Base-by-base conservation (phyloP, 2,113 vertebrate genomes). In the Todiramphus chloris region DNA sequence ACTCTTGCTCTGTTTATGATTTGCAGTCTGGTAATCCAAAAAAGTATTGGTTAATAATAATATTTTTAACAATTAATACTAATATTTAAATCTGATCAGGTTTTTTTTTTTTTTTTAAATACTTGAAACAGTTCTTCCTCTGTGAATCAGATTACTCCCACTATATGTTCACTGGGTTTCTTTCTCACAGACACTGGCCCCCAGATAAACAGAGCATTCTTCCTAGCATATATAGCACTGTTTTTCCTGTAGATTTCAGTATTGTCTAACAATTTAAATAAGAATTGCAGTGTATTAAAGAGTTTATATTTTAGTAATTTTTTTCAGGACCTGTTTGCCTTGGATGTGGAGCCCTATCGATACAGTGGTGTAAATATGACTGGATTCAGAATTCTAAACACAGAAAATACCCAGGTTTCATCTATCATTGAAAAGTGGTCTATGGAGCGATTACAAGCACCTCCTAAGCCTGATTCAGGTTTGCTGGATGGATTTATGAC, bases 401-500 rank as follows among this genome's bases (percentile, higher is more conserved):
- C 99, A 0, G 99, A 99, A 97, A 99, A 99, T 50, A 99, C 98
- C 83, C 99, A 99, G 86, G 99, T 99, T 75, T 98, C 99, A 20
- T 99, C 99, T 30, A 99, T 99, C 96, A 99, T 99, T 21, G 99
- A 99, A 96, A 99, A 99, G 79, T 99, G 99, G 99, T 99, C 99
- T 5, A 99, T 99, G 99, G 99, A 99, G 96, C 96, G 99, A 68
- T 98, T 99, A 50, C 99, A 99, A 97, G 99, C 99, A 51, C 99
- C 99, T 28, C 99, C 99, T 3, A 99, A 99, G 98, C 99, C 99
- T 58, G 99, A 99, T 93, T 99, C 99, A 95, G 99, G 99, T 97
- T 98, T 99, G 97, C 98, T 99, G 98, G 99, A 99, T 97, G 99
- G 99, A 97, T 99, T 99, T 98, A 99, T 99, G 99, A 99, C 99